Evolutionary conservation across 2,797 vertebrate species (phyloP).

Genomic region (Halcyon badia): DNA sequence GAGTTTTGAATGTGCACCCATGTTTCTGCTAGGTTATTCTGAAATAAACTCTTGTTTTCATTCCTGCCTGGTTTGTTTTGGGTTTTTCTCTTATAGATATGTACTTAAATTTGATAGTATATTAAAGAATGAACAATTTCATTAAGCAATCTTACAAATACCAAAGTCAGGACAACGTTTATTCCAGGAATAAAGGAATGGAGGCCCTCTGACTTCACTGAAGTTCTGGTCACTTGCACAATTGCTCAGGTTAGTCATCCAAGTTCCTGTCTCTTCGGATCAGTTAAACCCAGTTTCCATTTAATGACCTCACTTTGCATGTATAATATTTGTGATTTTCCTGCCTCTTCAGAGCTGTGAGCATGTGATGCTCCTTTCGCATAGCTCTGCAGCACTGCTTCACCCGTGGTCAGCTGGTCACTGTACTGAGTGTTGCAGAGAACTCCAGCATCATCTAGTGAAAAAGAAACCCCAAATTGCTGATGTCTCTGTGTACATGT

Average conservation of each 20-base stretch:
- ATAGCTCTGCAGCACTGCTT: not conserved
- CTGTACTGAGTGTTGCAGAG: not conserved
- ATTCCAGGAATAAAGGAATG: not conserved
- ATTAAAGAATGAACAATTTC: not conserved
- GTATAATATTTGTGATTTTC: not conserved
- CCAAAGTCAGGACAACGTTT: not conserved
- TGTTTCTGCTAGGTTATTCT: not conserved
- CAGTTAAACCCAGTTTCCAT: not conserved
- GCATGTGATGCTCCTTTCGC: not conserved
- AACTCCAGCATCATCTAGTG: not conserved
- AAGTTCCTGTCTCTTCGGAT: not conserved
- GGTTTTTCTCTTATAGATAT: not conserved
- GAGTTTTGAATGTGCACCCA: not conserved
- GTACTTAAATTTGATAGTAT: not conserved
- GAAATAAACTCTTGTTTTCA: not conserved
- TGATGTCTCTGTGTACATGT: not conserved
- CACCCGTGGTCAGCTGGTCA: not conserved
- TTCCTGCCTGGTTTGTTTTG: too few relatives aligned
- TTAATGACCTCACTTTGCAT: not conserved
- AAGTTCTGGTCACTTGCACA: not conserved
- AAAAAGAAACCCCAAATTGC: not conserved
- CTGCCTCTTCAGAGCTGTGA: not conserved
- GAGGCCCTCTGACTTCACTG: not conserved
- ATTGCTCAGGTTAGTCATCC: not conserved
- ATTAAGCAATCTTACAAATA: not conserved